phyloP scores from a whole-genome alignment of 2,113 vertebrate genomes.

The Ptyas mucosa region DNA sequence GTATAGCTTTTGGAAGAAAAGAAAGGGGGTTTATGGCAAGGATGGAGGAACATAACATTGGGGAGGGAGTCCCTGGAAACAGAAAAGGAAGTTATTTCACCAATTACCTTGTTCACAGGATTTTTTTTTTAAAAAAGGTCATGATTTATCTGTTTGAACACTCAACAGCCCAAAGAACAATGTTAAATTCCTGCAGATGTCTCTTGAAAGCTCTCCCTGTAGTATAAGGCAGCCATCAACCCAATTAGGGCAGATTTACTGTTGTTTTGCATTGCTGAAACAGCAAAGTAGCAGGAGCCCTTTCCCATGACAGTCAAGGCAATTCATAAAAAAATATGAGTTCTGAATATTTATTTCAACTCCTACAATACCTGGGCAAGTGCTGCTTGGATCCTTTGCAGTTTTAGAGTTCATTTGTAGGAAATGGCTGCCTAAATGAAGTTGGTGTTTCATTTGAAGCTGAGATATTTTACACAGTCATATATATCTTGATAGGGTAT shows the following conservation, averaged over 20 bases:
- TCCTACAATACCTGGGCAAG: slow-evolving; percentile 38
- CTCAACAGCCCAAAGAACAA: slow-evolving; percentile 13
- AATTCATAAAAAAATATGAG: slow-evolving; percentile 28
- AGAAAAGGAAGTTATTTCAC: slow-evolving; percentile 20
- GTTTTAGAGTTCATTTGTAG: not conserved
- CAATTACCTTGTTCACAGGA: not conserved
- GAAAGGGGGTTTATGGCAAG: slow-evolving; percentile 14
- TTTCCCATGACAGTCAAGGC: slow-evolving; percentile 32
- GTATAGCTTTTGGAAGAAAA: not conserved
- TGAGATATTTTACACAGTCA: not conserved
- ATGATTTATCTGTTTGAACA: slow-evolving; percentile 26
- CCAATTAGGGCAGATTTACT: slow-evolving; percentile 33
- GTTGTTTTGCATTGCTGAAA: slow-evolving; percentile 36
- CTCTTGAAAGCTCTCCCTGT: not conserved
- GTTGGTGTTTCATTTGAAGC: not conserved
- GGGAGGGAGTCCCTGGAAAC: slow-evolving; percentile 18
- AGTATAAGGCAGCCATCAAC: slow-evolving; percentile 26
- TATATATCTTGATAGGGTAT: not conserved
- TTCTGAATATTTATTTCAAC: slow-evolving; percentile 28
- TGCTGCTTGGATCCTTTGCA: not conserved
- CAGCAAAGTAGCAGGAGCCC: slow-evolving; percentile 23
- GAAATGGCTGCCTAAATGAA: not conserved
- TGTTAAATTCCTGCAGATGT: slow-evolving; percentile 17
- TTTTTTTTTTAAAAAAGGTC: slow-evolving; percentile 5
- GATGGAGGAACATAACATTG: not conserved